Conservation (phyloP, 2,113 vertebrate genomes). For the Syngnathoides biaculeatus region DNA sequence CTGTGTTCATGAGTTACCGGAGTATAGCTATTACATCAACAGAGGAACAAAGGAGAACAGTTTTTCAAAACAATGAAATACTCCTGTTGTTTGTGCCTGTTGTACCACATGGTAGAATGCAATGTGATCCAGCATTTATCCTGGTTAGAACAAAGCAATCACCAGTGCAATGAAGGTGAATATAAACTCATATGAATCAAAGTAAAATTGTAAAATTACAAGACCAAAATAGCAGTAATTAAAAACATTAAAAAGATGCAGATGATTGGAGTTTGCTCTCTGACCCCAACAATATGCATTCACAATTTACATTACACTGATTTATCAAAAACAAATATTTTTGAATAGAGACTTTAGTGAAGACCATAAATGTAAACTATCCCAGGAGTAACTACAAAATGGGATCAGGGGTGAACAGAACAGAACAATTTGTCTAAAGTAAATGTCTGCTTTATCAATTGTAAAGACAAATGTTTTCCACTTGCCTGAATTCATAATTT, state of each 20-base stretch:
- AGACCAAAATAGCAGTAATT: not conserved
- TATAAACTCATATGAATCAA: not conserved
- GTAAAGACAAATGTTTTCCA: not conserved
- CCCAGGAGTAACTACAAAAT: not conserved
- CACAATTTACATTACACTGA: not conserved
- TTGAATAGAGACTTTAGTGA: not conserved
- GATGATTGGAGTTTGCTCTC: no score
- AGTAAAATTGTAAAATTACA: conserved; percentile 2
- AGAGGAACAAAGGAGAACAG: not conserved
- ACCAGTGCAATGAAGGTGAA: conserved; percentile 16
- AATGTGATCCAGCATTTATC: conserved; percentile 22
- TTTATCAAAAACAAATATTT: not conserved
- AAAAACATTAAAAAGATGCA: not conserved
- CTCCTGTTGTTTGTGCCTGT: conserved; percentile 4
- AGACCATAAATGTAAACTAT: not conserved
- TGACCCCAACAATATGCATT: not conserved
- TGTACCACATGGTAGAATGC: conserved; percentile 1
- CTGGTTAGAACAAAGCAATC: conserved; percentile 13
- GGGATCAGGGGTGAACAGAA: conserved; percentile 1
- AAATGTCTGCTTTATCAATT: not conserved
- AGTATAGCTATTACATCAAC: not conserved
- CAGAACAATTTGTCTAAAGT: not conserved
- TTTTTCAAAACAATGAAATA: conserved; percentile 21
- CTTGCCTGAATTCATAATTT: not conserved
- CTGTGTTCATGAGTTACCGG: not conserved